Evolutionary conservation across 2,888 invertebrate genomes (phyloP).

Genomic region (Neoscelio sp.): DNA sequence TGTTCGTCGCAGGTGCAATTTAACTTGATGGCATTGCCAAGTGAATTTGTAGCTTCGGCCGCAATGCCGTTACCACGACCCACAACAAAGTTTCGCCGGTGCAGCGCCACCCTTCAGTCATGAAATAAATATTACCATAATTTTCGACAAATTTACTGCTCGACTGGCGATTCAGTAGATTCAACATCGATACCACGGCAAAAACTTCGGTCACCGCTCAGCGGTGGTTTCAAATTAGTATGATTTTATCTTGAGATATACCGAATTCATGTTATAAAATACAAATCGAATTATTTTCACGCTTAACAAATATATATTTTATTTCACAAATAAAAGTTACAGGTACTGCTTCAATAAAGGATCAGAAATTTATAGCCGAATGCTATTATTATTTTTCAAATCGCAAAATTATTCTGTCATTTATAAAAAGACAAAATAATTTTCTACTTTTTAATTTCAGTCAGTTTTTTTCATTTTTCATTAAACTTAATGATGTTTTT

Average conservation of each 20-base stretch:
- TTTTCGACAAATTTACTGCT: constrained; percentile 26
- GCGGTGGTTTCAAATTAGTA: background rate
- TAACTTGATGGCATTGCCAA: constrained; percentile 28
- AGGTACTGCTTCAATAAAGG: too few relatives aligned
- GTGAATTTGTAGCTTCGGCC: constrained; percentile 15
- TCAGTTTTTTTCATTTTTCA: too few relatives aligned
- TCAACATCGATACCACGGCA: constrained; percentile 18
- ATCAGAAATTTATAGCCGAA: too few relatives aligned
- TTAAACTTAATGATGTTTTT: too few relatives aligned
- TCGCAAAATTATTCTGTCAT: too few relatives aligned
- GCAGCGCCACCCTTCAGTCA: background rate
- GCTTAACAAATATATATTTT: too few relatives aligned
- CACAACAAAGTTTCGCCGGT: constrained; percentile 16
- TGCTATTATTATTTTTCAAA: too few relatives aligned
- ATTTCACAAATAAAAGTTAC: too few relatives aligned
- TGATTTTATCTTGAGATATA: constrained; percentile 3
- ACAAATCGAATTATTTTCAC: too few relatives aligned
- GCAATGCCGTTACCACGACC: constrained; percentile 16
- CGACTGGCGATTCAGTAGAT: constrained; percentile 12
- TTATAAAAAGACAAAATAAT: too few relatives aligned
- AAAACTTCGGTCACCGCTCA: constrained; percentile 8
- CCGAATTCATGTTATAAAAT: too few relatives aligned
- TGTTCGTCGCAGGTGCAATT: constrained; percentile 21
- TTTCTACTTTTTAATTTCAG: too few relatives aligned
- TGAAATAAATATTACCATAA: constrained; percentile 26